A percentile compares a stretch with the other conserved stretches of the same genome.
These are phyloP conservation scores for Melolontha melolontha DNA, from an alignment of 2,888 invertebrate species.

Conservation along the genomic window DNA sequence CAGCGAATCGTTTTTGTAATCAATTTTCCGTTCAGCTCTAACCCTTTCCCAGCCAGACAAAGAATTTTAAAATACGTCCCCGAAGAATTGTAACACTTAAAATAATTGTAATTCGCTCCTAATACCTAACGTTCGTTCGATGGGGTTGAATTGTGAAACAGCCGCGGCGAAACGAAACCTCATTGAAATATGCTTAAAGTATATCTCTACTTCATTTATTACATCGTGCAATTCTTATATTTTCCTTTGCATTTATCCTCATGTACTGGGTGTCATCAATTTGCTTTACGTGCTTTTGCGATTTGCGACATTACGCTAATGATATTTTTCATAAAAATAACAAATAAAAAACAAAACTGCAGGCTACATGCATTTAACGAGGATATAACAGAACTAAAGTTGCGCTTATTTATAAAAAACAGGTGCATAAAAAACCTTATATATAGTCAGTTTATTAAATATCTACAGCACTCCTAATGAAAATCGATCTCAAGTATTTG, in stretches of 20 bases:
- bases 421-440: too few relatives aligned
- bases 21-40: slow-evolving; percentile 58
- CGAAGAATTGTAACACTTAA: slow-evolving; percentile 60
- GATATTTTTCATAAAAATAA: too few relatives aligned
- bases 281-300: too few relatives aligned
- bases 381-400: too few relatives aligned
- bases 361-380: too few relatives aligned
- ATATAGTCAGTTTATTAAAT: too few relatives aligned
- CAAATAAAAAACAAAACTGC: too few relatives aligned
- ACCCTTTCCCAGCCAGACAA: slow-evolving; percentile 59
- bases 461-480: too few relatives aligned
- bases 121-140: slow-evolving; percentile 48
- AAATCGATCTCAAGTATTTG: too few relatives aligned
- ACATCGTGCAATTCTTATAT: slow-evolving; percentile 1
- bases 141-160: slow-evolving; percentile 44
- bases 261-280: too few relatives aligned
- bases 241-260: not conserved
- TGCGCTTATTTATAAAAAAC: too few relatives aligned
- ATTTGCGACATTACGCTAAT: too few relatives aligned
- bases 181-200: slow-evolving; percentile 1
- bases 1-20: slow-evolving; percentile 43
- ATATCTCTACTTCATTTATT: not conserved
- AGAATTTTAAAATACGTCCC: slow-evolving; percentile 59
- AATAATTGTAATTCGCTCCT: slow-evolving; percentile 60
- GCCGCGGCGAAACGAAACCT: slow-evolving; percentile 34